A percentile compares a stretch with the other conserved stretches of the same genome.
phyloP scores from a whole-genome alignment of 2,113 vertebrate species.

The Setophaga kirtlandii region DNA sequence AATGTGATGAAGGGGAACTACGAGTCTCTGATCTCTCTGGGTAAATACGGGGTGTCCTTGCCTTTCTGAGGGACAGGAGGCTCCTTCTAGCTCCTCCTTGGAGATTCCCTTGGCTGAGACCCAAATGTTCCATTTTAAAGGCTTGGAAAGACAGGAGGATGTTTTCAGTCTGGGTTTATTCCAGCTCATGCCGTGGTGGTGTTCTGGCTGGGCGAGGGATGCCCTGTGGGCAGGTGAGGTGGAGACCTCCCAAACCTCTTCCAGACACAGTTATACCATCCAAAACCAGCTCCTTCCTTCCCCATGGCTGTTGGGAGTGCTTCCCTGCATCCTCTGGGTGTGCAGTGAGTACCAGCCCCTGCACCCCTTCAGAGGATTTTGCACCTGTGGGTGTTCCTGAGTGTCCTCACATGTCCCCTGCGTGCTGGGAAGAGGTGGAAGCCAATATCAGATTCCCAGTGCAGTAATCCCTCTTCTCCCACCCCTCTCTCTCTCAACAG shows the following conservation, averaged over 20 bases:
- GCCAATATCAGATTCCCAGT: rapidly evolving
- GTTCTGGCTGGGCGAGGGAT: not conserved
- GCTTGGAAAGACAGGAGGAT: not conserved
- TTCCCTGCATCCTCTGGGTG: not conserved
- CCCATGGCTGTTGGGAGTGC: not conserved
- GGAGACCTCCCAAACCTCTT: not conserved
- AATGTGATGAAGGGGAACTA: conserved; percentile 82
- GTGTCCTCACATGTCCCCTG: rapidly evolving
- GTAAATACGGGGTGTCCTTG: conserved; percentile 30
- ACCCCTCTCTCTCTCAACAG: conserved; percentile 53
- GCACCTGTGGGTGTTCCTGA: not conserved
- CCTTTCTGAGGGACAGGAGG: not conserved
- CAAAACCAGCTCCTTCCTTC: not conserved
- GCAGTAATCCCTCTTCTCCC: not conserved
- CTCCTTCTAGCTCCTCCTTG: not conserved
- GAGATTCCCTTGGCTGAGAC: not conserved
- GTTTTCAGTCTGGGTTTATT: not conserved
- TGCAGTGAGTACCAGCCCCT: not conserved
- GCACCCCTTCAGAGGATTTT: not conserved
- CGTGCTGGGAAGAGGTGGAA: rapidly evolving
- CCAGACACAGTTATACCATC: not conserved
- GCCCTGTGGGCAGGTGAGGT: not conserved
- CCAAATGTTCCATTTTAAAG: not conserved
- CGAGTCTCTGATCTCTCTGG: conserved; percentile 78
- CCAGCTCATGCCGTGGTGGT: rapidly evolving